These are phyloP conservation scores for Gymnosoma rotundatum DNA, from an alignment of 2,888 invertebrate species.

Conservation along the genomic window DNA sequence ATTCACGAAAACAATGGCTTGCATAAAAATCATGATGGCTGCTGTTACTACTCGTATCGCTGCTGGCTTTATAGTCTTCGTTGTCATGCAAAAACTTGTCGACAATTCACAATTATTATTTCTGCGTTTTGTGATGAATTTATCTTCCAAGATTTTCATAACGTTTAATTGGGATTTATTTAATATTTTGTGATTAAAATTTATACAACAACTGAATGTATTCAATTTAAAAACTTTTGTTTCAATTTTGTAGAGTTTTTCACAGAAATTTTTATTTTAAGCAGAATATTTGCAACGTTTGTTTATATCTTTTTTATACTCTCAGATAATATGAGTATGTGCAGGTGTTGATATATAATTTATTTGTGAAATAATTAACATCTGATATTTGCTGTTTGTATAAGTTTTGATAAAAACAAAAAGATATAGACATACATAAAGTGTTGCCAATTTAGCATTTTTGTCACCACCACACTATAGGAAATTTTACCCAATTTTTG, in stretches of 20 bases:
- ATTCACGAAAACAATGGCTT: slow-evolving; percentile 57
- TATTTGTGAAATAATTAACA: too few relatives aligned
- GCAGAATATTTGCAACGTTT: too few relatives aligned
- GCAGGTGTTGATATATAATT: too few relatives aligned
- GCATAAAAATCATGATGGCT: slow-evolving; percentile 61
- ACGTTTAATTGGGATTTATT: slow-evolving; percentile 37
- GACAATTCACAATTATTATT: slow-evolving; percentile 38
- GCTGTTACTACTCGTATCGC: slow-evolving; percentile 38
- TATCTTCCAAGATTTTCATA: slow-evolving; percentile 59
- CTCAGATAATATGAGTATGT: too few relatives aligned
- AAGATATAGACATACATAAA: too few relatives aligned
- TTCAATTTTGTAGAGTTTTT: background rate
- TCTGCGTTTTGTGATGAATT: slow-evolving; percentile 50
- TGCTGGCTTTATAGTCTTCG: slow-evolving; percentile 13
- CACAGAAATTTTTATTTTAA: background rate
- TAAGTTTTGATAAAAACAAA: too few relatives aligned
- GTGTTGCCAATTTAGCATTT: background rate
- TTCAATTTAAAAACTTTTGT: background rate
- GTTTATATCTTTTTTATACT: too few relatives aligned
- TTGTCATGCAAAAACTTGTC: slow-evolving; percentile 50
- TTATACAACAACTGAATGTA: background rate
- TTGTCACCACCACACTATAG: background rate
- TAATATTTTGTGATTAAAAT: slow-evolving; percentile 18
- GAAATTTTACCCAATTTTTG: too few relatives aligned
- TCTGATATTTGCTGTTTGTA: too few relatives aligned